Base-by-base conservation (phyloP, 2,797 vertebrate species). In the Botia almorhae region DNA sequence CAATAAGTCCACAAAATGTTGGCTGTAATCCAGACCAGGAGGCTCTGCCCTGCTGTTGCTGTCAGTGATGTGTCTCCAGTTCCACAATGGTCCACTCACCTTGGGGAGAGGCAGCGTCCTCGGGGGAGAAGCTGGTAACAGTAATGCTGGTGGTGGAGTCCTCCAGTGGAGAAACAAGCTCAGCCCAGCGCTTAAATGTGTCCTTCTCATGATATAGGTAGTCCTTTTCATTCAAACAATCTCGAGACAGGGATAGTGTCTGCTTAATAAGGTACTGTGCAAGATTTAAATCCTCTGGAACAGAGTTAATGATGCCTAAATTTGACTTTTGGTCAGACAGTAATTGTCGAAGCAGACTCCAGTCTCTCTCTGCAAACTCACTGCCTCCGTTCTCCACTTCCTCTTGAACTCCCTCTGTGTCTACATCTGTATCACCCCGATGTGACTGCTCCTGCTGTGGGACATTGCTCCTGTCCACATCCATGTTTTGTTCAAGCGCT, bases 61-160 rank as follows among this genome's bases (percentile, higher is more conserved):
- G 81, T 96, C 94, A 99, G 87, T 99, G 98, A 90, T 99, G 96
- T 6, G 98, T 99, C 93, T 99, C 98, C 89, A 99, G 93, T 89
- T 99, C 97, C 86, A 99, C 95, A 74, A 99, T 99, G 91, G 97
- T 99, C 98, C 98, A 99, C 91, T 99, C 97, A 74, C 97, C 98
- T 89, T 98, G 96, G 23, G 97, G 98, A 65, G 98, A 99, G 0
- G 95, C 96, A 81, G 96, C 96, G 36, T 98, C 97, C 90, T 98
- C 96, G 26, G 98, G 98, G 85, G 97, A 98, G 92, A 97, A 98
- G 91, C 97, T 99, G 85, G 97, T 96, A 90, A 97, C 95, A 82
- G 96, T 97, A 90, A 97, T 96, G 91, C 97, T 97, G 91, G 96
- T 94, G 82, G 96, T 95, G 69, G 97, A 97, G 87, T 97, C 96